These are phyloP conservation scores for Delphinapterus leucas DNA, from an alignment of 2,113 vertebrate species.

Conservation along the genomic window DNA sequence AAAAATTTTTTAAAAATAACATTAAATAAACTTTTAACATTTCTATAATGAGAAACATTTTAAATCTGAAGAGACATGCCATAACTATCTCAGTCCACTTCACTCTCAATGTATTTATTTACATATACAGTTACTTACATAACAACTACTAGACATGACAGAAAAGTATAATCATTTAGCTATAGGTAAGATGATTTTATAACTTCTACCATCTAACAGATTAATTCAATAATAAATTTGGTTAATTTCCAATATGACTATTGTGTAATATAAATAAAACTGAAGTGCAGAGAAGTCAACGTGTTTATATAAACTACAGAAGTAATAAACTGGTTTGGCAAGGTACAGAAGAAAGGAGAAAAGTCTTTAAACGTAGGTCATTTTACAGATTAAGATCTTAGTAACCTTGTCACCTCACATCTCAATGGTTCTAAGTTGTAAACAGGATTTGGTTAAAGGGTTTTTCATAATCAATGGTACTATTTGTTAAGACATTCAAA, in stretches of 20 bases:
- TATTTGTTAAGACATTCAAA: not conserved
- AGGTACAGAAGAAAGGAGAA: conserved; percentile 32
- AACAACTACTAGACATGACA: not conserved
- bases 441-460: not conserved
- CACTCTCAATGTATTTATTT: not conserved
- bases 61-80: not conserved
- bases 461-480: not conserved
- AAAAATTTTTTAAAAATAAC: not conserved
- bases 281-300: not conserved
- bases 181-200: not conserved
- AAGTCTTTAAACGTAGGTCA: not conserved
- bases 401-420: not conserved
- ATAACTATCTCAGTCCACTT: not conserved
- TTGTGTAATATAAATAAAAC: conserved; percentile 58
- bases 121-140: not conserved
- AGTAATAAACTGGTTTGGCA: conserved; percentile 48
- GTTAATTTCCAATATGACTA: conserved; percentile 34
- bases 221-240: conserved; percentile 25
- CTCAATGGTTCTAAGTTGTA: not conserved
- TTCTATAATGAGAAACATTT: not conserved
- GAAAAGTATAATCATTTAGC: not conserved
- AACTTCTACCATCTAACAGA: not conserved
- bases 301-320: conserved; percentile 20
- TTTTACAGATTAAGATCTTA: not conserved
- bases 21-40: not conserved